A percentile compares a stretch with the other conserved stretches of the same genome.
Conservation (phyloP, 2,113 vertebrate species). For the Hiodon tergisus region DNA sequence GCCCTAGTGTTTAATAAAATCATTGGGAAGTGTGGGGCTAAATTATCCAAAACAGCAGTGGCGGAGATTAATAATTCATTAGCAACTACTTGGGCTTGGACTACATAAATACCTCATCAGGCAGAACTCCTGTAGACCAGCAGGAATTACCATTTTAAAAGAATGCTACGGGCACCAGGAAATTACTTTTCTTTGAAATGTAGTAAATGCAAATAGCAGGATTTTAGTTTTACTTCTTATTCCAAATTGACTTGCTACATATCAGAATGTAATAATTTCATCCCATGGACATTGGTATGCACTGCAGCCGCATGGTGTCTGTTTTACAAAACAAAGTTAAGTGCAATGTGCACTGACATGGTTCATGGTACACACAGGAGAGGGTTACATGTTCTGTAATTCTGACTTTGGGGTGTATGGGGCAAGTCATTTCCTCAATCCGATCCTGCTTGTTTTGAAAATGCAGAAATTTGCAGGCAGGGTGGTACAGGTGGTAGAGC, state of each 20-base stretch:
- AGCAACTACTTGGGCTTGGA: conserved; percentile 42
- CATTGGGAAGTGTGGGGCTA: conserved; percentile 47
- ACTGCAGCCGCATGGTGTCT: too few species aligned
- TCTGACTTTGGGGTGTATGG: too few species aligned
- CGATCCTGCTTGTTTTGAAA: too few species aligned
- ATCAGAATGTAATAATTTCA: background rate
- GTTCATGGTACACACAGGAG: too few species aligned
- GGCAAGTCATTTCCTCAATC: too few species aligned
- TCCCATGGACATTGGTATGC: background rate
- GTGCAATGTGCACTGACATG: too few species aligned
- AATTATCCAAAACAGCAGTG: conserved; percentile 55
- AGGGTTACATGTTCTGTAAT: too few species aligned
- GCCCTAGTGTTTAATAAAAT: conserved; percentile 53
- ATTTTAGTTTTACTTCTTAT: background rate
- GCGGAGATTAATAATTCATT: conserved; percentile 64
- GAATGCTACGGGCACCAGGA: conserved; percentile 35
- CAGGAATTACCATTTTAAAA: conserved; percentile 47
- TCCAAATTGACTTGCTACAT: background rate
- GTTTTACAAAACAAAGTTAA: too few species aligned
- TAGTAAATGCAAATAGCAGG: conserved; percentile 51
- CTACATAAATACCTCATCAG: conserved; percentile 45
- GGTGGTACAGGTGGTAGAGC: too few species aligned
- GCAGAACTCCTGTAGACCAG: conserved; percentile 42
- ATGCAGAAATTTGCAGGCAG: too few species aligned
- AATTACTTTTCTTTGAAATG: conserved; percentile 45